These are phyloP conservation scores for Pseudeuparius sepicola DNA, from an alignment of 2,888 invertebrate species.

Conservation along the genomic window DNA sequence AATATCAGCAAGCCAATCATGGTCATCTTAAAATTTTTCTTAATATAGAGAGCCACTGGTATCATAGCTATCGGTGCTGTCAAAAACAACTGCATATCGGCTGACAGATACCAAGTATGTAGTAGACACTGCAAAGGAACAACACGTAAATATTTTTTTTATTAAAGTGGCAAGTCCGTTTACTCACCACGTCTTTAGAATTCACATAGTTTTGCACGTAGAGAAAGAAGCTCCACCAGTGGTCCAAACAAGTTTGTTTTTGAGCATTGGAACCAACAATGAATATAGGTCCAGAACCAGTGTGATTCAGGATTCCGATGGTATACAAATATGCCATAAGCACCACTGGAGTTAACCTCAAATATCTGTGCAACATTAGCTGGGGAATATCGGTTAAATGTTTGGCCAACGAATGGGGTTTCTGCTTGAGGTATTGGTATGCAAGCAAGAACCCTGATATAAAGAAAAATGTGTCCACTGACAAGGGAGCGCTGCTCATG, in stretches of 20 bases:
- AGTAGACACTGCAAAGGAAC: slow-evolving; percentile 30
- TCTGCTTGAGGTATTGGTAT: slow-evolving; percentile 36
- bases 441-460: slow-evolving; percentile 51
- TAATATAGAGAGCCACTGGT: slow-evolving; percentile 23
- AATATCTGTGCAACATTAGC: slow-evolving; percentile 25
- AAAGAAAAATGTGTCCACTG: slow-evolving; percentile 57
- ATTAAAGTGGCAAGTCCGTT: too few species aligned
- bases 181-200: slow-evolving; percentile 17
- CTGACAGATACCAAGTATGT: slow-evolving; percentile 36
- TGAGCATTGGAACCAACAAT: too few species aligned
- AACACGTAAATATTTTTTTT: too few species aligned
- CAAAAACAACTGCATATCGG: slow-evolving; percentile 36
- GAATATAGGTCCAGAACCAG: slow-evolving; percentile 1
- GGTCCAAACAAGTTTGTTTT: slow-evolving; percentile 27
- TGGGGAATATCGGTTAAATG: slow-evolving; percentile 21
- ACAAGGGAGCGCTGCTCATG: slow-evolving; percentile 40
- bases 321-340: slow-evolving; percentile 16
- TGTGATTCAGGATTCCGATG: neutral
- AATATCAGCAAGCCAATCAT: slow-evolving; percentile 21
- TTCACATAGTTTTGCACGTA: slow-evolving; percentile 38
- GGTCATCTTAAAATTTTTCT: slow-evolving; percentile 20
- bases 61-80: slow-evolving; percentile 33
- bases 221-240: slow-evolving; percentile 37
- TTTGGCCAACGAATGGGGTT: slow-evolving; percentile 14
- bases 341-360: slow-evolving; percentile 21